Evolutionary conservation across 2,113 vertebrate species (phyloP).

Genomic region (Oncorhynchus nerka): DNA sequence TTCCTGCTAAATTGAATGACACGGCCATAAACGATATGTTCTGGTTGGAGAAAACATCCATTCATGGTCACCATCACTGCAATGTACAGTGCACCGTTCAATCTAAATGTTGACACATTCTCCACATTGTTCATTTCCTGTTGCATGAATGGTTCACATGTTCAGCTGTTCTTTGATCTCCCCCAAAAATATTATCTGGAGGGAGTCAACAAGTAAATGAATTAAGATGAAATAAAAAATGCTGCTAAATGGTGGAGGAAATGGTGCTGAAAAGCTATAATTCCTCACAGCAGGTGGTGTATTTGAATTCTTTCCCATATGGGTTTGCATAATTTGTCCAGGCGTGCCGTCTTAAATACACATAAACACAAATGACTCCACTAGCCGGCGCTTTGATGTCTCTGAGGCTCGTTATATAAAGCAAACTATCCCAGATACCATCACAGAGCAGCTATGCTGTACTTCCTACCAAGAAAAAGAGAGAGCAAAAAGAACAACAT

Average conservation of each 20-base stretch:
- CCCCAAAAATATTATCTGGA: conserved; percentile 22
- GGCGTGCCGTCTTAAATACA: conserved; percentile 17
- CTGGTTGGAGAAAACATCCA: conserved; percentile 29
- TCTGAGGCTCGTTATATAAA: conserved; percentile 18
- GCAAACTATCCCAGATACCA: conserved; percentile 12
- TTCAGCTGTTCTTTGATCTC: conserved; percentile 49
- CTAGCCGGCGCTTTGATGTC: conserved; percentile 1
- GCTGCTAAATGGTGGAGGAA: background rate
- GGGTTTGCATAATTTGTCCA: conserved; percentile 16
- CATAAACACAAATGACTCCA: conserved; percentile 10
- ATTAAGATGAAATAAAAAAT: conserved; percentile 10
- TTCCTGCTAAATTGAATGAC: conserved; percentile 24
- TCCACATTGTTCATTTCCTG: conserved; percentile 54
- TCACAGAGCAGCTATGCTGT: conserved; percentile 17
- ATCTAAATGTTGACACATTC: conserved; percentile 62
- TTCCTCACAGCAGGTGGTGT: conserved; percentile 1
- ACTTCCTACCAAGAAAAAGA: conserved; percentile 19
- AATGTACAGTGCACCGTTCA: conserved; percentile 19
- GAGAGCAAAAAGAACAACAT: background rate
- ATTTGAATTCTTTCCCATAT: conserved; percentile 19
- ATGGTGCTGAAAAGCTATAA: background rate
- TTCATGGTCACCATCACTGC: conserved; percentile 15
- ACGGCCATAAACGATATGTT: conserved; percentile 22
- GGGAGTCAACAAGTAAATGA: conserved; percentile 6
- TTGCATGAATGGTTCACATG: conserved; percentile 44